Conservation (phyloP, 2,797 vertebrate genomes). For the Rhynchotus rufescens region DNA sequence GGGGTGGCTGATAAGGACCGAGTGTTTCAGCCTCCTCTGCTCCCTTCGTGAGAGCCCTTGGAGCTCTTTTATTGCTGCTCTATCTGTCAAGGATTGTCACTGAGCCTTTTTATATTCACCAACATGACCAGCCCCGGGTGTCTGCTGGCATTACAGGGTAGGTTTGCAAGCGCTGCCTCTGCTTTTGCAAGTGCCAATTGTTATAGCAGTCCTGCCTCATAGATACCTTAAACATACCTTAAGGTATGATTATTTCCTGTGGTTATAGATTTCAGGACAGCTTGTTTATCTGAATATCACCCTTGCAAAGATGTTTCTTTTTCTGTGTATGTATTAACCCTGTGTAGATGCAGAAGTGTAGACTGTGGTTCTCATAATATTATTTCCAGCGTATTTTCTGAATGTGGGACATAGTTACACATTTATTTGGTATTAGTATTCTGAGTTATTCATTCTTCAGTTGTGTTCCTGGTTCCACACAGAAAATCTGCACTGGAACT, state of each 20-base stretch:
- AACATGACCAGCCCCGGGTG: background rate
- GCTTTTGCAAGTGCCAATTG: constrained; percentile 17
- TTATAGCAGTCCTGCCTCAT: background rate
- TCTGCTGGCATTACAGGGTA: background rate
- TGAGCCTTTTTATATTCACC: background rate
- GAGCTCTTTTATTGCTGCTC: background rate
- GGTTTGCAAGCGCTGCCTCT: constrained; percentile 1
- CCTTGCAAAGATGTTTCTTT: background rate
- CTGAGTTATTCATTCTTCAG: background rate
- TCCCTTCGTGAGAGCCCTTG: background rate
- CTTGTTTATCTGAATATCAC: background rate
- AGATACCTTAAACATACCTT: background rate
- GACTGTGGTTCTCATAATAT: background rate
- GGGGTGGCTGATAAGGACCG: background rate
- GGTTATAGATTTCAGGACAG: background rate
- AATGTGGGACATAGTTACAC: background rate
- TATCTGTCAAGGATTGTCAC: background rate
- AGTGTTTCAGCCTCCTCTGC: background rate
- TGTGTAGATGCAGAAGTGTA: background rate
- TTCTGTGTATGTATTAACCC: background rate
- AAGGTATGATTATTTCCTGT: background rate
- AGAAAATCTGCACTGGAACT: background rate
- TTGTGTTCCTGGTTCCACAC: background rate
- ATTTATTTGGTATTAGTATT: background rate
- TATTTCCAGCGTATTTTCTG: constrained; percentile 52